Evolutionary conservation across 2,113 vertebrate species (phyloP), one percentile per base, ranked within the genome.

Genomic region (Ameiurus melas): DNA sequence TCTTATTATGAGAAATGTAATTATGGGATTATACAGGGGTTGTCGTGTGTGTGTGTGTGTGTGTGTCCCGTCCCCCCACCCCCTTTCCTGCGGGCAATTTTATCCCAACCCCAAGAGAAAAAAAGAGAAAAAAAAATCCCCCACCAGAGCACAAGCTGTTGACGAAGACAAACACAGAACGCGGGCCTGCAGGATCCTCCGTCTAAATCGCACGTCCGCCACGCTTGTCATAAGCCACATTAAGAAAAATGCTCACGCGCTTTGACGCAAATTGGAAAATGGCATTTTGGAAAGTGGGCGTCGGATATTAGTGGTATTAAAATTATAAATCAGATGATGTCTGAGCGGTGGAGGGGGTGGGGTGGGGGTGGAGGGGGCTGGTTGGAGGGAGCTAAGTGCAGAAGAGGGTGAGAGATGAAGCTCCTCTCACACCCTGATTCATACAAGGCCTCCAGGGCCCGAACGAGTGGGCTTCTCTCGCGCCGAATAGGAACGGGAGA

Each of bases 261-360:
- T 96, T 96, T 96, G 96, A 97, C 96, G 95, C 95, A 97, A 97
- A 97, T 97, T 97, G 96, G 96, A 96, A 97, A 96, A 96, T 97
- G 96, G 96, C 96, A 96, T 96, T 82, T 96, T 95, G 94, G 96
- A 96, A 96, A 95, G 96, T 93, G 94, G 94, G 92, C 94, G 92
- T 94, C 96, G 95, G 95, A 97, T 97, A 97, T 97, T 97, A 97
- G 94, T 95, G 95, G 96, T 97, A 97, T 97, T 97, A 97, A 97
- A 97, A 97, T 97, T 96, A 97, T 97, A 96, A 97, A 97, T 97
- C 96, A 97, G 95, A 83, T 83, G 33, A 83, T 95, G 95, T 96
- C 96, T 95, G 30, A 71, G 85, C 10, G 30, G 33, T 1, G 14
- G 12, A 25, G 87, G 86, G 71, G n/a, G n/a, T n/a, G n/a, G n/a